Evolutionary conservation across 2,113 vertebrate species (phyloP), one percentile per base, ranked within the genome.

Genomic region (Myotis lucifugus): DNA sequence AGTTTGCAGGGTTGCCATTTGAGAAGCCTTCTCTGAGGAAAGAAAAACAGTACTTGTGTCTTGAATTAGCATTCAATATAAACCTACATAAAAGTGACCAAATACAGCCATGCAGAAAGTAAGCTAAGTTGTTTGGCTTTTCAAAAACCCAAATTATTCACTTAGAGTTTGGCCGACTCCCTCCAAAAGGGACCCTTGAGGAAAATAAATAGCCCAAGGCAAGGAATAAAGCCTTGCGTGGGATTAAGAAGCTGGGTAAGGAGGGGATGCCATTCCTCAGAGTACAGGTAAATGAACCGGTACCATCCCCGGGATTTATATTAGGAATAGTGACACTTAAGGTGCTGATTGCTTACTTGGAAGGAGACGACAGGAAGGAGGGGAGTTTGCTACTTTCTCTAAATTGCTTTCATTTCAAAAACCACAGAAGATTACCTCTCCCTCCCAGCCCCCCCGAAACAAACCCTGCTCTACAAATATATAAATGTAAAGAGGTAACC

Each of bases 381-480:
- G 56, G 61, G 50, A 66, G 13, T 74, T 88, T 89, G 42, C 88
- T 88, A 34, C 88, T 92, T 88, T 88, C 37, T 74, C 48, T 72
- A 76, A 88, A n/a, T 84, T 81, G 74, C 64, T 96, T 94, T 93
- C 56, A 76, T 95, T 95, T 93, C n/a, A 88, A 93, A 95, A 95
- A 56, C 34, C 56, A 85, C 40, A 64, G 86, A 92, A 76, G n/a
- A 85, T 85, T 85, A 88, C 61, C n/a, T 84, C 23, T 56, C 19
- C 14, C 29, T 25, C 9, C 8, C 4, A 15, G 4, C 2, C 4
- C 56, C 42, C 11, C 21, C 69, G 7, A 56, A 67, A 69, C 12
- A 66, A 82, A 54, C 48, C n/a, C 34, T 87, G 70, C 37, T 92
- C 18, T 90, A 9, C 34, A 84, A 69, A 72, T 66, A 27, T 27